Evolutionary conservation across 2,113 vertebrate species (phyloP).

Genomic region (Cryptomyrus ogoouensis): DNA sequence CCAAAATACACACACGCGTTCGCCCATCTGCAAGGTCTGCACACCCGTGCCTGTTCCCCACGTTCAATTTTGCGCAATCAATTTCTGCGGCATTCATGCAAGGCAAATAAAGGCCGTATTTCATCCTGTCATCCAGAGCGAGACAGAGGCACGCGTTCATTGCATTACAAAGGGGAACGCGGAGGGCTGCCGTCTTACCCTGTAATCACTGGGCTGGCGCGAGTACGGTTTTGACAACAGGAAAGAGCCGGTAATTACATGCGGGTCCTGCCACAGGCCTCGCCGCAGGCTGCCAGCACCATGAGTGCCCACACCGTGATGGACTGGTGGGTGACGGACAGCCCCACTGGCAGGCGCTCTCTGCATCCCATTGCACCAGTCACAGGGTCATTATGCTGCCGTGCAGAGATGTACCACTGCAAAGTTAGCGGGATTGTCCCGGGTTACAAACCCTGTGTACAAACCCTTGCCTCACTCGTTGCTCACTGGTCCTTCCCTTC

Average conservation of each 20-base stretch:
- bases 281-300: conserved; percentile 38
- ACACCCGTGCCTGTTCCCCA: conserved; percentile 37
- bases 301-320: neutral
- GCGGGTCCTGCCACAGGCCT: conserved; percentile 50
- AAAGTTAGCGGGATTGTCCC: conserved; percentile 47
- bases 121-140: conserved; percentile 50
- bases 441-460: conserved; percentile 22
- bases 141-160: conserved; percentile 50
- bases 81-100: conserved; percentile 56
- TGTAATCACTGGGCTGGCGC: conserved; percentile 64
- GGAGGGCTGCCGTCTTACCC: conserved; percentile 55
- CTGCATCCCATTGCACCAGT: conserved; percentile 49
- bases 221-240: conserved; percentile 59
- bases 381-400: conserved; percentile 61
- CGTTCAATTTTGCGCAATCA: conserved; percentile 31
- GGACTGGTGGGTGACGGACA: conserved; percentile 38
- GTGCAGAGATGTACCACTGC: conserved; percentile 28
- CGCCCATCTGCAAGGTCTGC: neutral
- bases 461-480: neutral
- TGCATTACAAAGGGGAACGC: conserved; percentile 31
- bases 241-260: conserved; percentile 64
- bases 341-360: conserved; percentile 41
- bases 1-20: neutral
- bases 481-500: neutral
- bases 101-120: conserved; percentile 59